Conservation (phyloP, 2,113 vertebrate genomes). For the Serilophus lunatus region DNA sequence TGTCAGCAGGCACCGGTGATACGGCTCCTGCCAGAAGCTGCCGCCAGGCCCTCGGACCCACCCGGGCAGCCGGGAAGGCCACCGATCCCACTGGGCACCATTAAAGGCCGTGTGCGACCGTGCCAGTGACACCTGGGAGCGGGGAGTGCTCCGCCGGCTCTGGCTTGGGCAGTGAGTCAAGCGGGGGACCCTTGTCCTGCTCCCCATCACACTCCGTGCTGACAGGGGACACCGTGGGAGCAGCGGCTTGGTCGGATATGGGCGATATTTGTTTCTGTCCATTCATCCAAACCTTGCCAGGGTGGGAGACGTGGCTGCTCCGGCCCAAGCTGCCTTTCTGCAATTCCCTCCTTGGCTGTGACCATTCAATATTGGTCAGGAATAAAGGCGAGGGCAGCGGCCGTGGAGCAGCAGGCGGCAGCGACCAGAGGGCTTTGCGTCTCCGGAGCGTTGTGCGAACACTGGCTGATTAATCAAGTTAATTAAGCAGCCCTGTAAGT, state of each 20-base stretch:
- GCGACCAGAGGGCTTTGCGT: not conserved
- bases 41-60: not conserved
- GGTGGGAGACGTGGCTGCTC: not conserved
- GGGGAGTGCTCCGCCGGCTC: not conserved
- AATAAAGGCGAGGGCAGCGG: not conserved
- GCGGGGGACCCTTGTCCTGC: rapidly evolving
- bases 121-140: not conserved
- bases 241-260: not conserved
- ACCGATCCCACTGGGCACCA: not conserved
- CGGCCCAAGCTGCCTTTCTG: not conserved
- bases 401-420: slow-evolving; percentile 3
- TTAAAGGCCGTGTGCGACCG: not conserved
- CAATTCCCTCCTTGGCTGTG: not conserved
- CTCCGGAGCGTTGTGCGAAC: not conserved
- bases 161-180: rapidly evolving
- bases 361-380: not conserved
- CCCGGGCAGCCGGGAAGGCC: not conserved
- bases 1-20: not conserved
- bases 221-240: rapidly evolving
- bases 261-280: not conserved
- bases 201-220: not conserved
- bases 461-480: slow-evolving; percentile 38
- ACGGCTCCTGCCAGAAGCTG: not conserved
- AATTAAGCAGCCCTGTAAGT: slow-evolving; percentile 39
- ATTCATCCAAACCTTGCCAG: not conserved